Percentiles rank a stretch among this genome's conserved stretches.
These are phyloP conservation scores for Darwinula stevensoni DNA, from an alignment of 2,888 invertebrate genomes.

Conservation along the genomic window DNA sequence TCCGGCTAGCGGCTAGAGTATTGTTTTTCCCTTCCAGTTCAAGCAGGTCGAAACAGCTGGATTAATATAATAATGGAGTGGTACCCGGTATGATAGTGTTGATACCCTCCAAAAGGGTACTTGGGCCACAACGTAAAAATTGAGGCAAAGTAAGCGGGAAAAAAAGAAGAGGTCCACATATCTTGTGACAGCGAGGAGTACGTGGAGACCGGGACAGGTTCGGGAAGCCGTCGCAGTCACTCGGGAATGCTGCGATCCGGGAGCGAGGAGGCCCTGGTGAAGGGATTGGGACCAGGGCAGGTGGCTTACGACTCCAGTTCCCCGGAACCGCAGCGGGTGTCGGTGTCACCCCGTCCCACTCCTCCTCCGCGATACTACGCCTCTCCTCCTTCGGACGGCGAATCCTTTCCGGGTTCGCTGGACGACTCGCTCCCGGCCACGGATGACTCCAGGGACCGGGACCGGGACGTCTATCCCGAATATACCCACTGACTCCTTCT, in stretches of 20 bases:
- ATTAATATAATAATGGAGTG: too few relatives aligned
- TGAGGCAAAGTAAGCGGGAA: background rate
- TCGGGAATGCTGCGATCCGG: background rate
- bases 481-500: too few relatives aligned
- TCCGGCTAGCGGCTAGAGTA: too few relatives aligned
- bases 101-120: too few relatives aligned
- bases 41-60: too few relatives aligned
- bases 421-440: too few relatives aligned
- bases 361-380: background rate
- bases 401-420: too few relatives aligned
- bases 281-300: background rate
- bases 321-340: background rate
- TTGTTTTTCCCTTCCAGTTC: too few relatives aligned
- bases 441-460: too few relatives aligned
- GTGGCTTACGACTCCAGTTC: background rate
- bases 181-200: background rate
- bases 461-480: too few relatives aligned
- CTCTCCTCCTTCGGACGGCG: background rate
- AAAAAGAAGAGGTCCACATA: background rate
- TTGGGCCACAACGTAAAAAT: background rate
- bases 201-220: background rate
- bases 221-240: background rate
- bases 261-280: constrained; percentile 1
- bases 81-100: too few relatives aligned
- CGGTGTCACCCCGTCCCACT: background rate